Base-by-base conservation (phyloP, 2,113 vertebrate species). In the Thamnaconus septentrionalis region DNA sequence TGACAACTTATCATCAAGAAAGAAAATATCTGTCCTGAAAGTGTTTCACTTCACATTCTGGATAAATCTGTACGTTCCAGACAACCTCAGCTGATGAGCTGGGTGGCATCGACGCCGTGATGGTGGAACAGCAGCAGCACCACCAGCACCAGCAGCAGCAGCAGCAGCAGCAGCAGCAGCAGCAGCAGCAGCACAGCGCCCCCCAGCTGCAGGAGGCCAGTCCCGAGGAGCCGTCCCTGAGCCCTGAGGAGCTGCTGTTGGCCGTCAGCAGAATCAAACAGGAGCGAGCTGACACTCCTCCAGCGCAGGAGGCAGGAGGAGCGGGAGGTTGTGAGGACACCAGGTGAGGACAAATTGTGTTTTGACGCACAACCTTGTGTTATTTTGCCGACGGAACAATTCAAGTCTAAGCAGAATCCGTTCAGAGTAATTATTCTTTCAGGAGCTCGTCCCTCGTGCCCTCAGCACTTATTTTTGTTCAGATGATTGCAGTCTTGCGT, bases 211-310 rank as follows among this genome's bases (percentile, higher is more conserved):
- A 93, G 93, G 87, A 90, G 71, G 65, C 61, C 45, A 84, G 88
- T 92, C 79, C 73, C 3, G 90, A 90, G 56, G 75, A 83, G 88
- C 60, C 76, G 2, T 43, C 80, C 6, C 80, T 90, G 63, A 87
- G 85, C 61, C 85, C 88, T 0, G 87, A 89, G 70, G 87, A 91
- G 71, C 86, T 94, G 87, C 93, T 95, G 80, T 56, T 88, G 78
- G 84, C 94, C 77, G 69, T 93, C 90, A 88, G 94, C 59, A 91
- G 95, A 0, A 96, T 99, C 85, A 99, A 99, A 67, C 95, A 96
- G 6, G 97, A 98, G 85, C 59, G 83, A 64, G 93, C 90, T n/a
- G 95, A 98, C 88, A 92, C 93, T 18, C 93, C 93, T 40, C 81
- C 80, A 3, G 59, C 64, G 1, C 73, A 81, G 57, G 1, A 70